Evolutionary conservation across 2,888 invertebrate genomes (phyloP).

Genomic region (Phyllotreta striolata): DNA sequence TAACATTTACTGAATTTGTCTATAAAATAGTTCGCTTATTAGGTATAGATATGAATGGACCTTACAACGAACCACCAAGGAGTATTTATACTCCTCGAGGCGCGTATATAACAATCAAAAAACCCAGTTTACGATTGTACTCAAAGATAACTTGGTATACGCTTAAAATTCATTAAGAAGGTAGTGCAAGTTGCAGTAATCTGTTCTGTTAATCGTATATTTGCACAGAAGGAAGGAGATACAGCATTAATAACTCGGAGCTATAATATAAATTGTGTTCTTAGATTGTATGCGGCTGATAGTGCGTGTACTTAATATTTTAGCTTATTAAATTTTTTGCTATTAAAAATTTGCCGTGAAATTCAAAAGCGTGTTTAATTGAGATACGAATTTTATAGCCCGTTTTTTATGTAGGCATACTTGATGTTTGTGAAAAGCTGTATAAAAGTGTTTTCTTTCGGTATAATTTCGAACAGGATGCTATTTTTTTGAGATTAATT

Average conservation of each 20-base stretch:
- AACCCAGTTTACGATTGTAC: conserved; percentile 14
- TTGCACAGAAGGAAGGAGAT: conserved; percentile 20
- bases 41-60: too few relatives aligned
- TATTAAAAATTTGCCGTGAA: not conserved
- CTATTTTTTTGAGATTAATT: too few relatives aligned
- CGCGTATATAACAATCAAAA: conserved; percentile 19
- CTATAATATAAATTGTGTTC: conserved; percentile 8
- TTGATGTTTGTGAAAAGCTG: too few relatives aligned
- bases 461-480: too few relatives aligned
- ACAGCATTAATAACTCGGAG: conserved; percentile 20
- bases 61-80: not conserved
- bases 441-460: too few relatives aligned
- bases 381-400: too few relatives aligned
- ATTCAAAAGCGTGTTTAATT: not conserved
- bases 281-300: conserved; percentile 6
- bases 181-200: conserved; percentile 20
- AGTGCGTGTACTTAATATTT: conserved; percentile 3
- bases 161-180: conserved; percentile 25
- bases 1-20: too few relatives aligned
- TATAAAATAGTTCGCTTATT: too few relatives aligned
- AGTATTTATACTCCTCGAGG: conserved; percentile 6
- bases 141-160: conserved; percentile 16
- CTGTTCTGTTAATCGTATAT: conserved; percentile 20
- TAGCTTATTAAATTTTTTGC: conserved; percentile 3
- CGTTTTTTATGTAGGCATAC: too few relatives aligned